phyloP scores from a whole-genome alignment of 2,113 vertebrate genomes.

The Propithecus coquereli region DNA sequence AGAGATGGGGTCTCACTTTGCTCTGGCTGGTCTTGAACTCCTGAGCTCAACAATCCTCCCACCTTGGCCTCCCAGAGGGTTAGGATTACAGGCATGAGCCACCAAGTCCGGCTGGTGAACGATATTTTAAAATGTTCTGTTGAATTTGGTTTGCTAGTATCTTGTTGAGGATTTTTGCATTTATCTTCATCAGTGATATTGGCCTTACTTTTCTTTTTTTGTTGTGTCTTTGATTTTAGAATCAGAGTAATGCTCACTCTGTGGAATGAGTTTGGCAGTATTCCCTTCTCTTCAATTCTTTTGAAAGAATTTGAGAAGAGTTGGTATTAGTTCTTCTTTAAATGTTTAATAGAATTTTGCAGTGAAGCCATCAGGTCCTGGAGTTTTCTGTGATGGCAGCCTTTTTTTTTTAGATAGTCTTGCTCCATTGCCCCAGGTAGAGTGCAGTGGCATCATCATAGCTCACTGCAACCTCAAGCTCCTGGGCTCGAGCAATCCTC shows the following conservation, averaged over 20 bases:
- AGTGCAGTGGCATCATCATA: no score
- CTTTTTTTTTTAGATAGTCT: neutral
- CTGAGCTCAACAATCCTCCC: no score
- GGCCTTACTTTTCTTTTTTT: neutral
- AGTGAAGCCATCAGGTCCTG: neutral
- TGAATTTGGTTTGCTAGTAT: neutral
- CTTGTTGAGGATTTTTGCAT: neutral
- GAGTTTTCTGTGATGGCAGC: neutral
- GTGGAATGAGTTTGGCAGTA: neutral
- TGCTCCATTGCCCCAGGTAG: no score
- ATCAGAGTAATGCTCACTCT: neutral
- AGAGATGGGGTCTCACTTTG: no score
- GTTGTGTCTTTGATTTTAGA: neutral
- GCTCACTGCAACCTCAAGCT: neutral
- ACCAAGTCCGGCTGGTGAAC: accelerated
- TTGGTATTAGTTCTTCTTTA: neutral
- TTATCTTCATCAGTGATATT: neutral
- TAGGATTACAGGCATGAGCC: no score
- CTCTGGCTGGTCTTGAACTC: no score
- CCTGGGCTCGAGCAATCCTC: neutral
- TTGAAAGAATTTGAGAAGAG: neutral
- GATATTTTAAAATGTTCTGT: neutral
- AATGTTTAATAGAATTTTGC: neutral
- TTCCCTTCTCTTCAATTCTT: neutral
- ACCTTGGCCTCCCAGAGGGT: no score